phyloP scores from a whole-genome alignment of 2,888 invertebrate genomes.

The Amphiduros pacificus region DNA sequence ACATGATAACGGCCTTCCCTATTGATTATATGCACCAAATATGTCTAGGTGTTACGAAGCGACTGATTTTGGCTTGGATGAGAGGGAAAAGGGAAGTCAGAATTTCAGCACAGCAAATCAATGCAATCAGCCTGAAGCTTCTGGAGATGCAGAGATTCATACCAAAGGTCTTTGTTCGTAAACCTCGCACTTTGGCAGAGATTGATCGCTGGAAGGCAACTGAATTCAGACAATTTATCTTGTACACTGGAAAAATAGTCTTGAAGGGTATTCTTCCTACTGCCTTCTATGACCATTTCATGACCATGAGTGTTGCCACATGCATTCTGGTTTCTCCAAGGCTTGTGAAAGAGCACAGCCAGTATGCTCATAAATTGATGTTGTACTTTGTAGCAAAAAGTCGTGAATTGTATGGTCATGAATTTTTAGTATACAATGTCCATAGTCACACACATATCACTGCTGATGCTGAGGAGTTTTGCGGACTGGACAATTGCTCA shows the following conservation, averaged over 20 bases:
- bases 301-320: slow-evolving; percentile 32
- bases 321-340: slow-evolving; percentile 27
- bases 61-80: slow-evolving; percentile 30
- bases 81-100: slow-evolving; percentile 28
- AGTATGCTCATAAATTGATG: slow-evolving; percentile 24
- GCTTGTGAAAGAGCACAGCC: background rate
- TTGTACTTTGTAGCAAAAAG: slow-evolving; percentile 5
- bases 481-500: slow-evolving; percentile 19
- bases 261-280: slow-evolving; percentile 23
- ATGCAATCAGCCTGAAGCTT: slow-evolving; percentile 17
- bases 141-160: slow-evolving; percentile 16
- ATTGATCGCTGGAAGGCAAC: slow-evolving; percentile 42
- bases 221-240: slow-evolving; percentile 39
- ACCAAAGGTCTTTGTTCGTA: slow-evolving; percentile 35
- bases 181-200: slow-evolving; percentile 31
- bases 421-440: slow-evolving; percentile 23
- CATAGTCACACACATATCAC: slow-evolving; percentile 20
- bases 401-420: slow-evolving; percentile 11
- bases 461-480: slow-evolving; percentile 13
- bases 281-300: slow-evolving; percentile 32
- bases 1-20: background rate
- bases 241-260: slow-evolving; percentile 38
- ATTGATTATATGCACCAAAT: slow-evolving; percentile 51
- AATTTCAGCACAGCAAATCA: slow-evolving; percentile 8
- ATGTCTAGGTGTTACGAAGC: slow-evolving; percentile 40